These are phyloP conservation scores for Drosophila athabasca DNA, from an alignment of 1,140 invertebrate species.

Conservation along the genomic window DNA sequence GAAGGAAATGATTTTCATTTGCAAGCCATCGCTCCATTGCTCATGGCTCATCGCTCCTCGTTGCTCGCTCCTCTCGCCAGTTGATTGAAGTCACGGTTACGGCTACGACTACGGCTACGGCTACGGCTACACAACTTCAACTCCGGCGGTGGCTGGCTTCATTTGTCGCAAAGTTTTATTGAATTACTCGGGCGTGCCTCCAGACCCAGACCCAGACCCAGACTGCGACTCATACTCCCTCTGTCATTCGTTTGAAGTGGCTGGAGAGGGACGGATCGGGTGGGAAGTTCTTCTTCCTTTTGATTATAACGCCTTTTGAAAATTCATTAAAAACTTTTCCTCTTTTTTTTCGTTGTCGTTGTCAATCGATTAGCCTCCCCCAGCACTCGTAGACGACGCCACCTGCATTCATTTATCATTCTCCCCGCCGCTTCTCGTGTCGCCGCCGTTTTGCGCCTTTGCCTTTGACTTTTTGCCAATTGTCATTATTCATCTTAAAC, in stretches of 20 bases:
- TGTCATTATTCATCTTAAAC: conserved; percentile 80
- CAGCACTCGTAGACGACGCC: conserved; percentile 30
- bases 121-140: conserved; percentile 39
- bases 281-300: conserved; percentile 48
- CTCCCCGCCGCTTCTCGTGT: conserved; percentile 56
- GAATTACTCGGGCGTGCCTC: conserved; percentile 77
- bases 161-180: conserved; percentile 82
- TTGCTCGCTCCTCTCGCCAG: conserved; percentile 4
- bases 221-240: too few relatives aligned
- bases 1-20: conserved; percentile 82
- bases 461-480: conserved; percentile 80
- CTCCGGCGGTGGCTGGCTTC: conserved; percentile 54
- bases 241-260: conserved; percentile 45
- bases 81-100: conserved; percentile 63
- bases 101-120: conserved; percentile 23
- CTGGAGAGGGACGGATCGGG: not conserved
- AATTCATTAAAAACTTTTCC: conserved; percentile 79
- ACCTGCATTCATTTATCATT: conserved; percentile 81
- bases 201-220: conserved; percentile 39
- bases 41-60: not conserved
- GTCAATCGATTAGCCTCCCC: conserved; percentile 61
- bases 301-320: conserved; percentile 78
- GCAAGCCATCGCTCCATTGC: conserved; percentile 62
- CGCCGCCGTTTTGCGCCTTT: conserved; percentile 67
- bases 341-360: conserved; percentile 34